phyloP scores from a whole-genome alignment of 2,888 invertebrate genomes.

The Parnassius apollo region DNA sequence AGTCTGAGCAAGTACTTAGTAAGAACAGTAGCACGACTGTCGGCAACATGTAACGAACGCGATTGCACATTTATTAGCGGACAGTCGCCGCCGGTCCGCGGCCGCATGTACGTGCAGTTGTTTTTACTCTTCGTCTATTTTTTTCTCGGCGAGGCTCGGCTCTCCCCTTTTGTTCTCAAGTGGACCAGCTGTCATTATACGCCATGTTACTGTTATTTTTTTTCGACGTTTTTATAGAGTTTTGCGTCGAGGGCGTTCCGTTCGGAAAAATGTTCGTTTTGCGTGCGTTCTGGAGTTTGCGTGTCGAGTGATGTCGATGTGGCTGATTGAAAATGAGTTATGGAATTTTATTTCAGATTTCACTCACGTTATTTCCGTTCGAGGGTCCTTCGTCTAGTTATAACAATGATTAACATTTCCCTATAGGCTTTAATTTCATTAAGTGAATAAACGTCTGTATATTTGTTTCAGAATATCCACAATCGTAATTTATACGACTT shows the following conservation, averaged over 20 bases:
- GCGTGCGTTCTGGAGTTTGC: conserved; percentile 78
- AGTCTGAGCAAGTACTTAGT: conserved; percentile 12
- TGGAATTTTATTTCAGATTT: conserved; percentile 62
- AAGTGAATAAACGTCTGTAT: conserved; percentile 12
- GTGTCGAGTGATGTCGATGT: conserved; percentile 72
- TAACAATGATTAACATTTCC: conserved; percentile 32
- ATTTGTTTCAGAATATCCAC: conserved; percentile 4
- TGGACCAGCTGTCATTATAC: conserved; percentile 83
- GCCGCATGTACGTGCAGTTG: conserved; percentile 66
- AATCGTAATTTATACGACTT: not conserved
- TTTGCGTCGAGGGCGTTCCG: conserved; percentile 77
- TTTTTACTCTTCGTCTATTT: conserved; percentile 78
- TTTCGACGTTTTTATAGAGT: conserved; percentile 80
- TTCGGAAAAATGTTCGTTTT: conserved; percentile 80
- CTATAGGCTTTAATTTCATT: conserved; percentile 20
- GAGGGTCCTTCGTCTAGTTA: conserved; percentile 50
- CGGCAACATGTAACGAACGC: conserved; percentile 59
- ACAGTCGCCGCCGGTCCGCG: conserved; percentile 57
- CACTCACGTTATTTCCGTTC: conserved; percentile 51
- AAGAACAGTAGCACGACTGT: conserved; percentile 31
- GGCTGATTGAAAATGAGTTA: conserved; percentile 73
- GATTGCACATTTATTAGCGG: conserved; percentile 79
- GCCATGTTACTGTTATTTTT: conserved; percentile 81
- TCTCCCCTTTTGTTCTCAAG: conserved; percentile 82
- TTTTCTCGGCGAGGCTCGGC: conserved; percentile 77